phyloP scores from a whole-genome alignment of 1,140 invertebrate species.

The Diplogasteroides magnus region DNA sequence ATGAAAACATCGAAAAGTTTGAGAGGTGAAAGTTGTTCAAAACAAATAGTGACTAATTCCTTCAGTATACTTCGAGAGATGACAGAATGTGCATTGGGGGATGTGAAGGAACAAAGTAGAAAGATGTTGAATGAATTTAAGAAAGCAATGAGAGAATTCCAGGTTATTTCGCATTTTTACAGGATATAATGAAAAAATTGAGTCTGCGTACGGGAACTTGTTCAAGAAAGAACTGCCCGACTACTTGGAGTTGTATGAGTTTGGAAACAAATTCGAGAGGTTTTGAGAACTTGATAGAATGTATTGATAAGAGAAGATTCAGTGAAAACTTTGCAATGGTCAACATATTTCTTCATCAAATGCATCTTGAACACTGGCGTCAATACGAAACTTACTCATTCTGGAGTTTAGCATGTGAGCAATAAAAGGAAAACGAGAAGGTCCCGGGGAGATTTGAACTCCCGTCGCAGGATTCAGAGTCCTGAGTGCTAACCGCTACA shows the following conservation, averaged over 20 bases:
- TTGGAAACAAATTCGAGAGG: conserved; percentile 48
- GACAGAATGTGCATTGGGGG: conserved; percentile 42
- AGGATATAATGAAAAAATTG: background rate
- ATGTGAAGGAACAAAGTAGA: conserved; percentile 42
- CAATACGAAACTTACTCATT: conserved; percentile 53
- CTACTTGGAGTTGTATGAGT: conserved; percentile 51
- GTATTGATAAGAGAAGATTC: conserved; percentile 10
- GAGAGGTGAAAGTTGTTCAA: conserved; percentile 12
- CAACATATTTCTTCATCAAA: conserved; percentile 54
- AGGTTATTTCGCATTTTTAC: conserved; percentile 10
- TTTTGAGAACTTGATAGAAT: conserved; percentile 15
- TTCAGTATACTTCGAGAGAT: conserved; percentile 40
- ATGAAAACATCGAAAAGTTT: conserved; percentile 30
- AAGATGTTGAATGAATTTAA: conserved; percentile 46
- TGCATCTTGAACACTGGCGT: conserved; percentile 51
- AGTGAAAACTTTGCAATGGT: conserved; percentile 55
- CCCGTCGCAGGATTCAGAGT: conserved; percentile 55
- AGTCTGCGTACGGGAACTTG: conserved; percentile 24
- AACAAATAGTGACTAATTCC: background rate
- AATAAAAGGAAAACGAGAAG: too few species aligned
- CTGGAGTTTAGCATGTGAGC: conserved; percentile 46
- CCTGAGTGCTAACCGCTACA: conserved; percentile 54
- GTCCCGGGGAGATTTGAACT: too few species aligned
- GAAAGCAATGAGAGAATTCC: conserved; percentile 35
- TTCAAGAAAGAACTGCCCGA: conserved; percentile 51